Base-by-base conservation (phyloP, 2,113 vertebrate genomes). In the Corynorhinus townsendii region DNA sequence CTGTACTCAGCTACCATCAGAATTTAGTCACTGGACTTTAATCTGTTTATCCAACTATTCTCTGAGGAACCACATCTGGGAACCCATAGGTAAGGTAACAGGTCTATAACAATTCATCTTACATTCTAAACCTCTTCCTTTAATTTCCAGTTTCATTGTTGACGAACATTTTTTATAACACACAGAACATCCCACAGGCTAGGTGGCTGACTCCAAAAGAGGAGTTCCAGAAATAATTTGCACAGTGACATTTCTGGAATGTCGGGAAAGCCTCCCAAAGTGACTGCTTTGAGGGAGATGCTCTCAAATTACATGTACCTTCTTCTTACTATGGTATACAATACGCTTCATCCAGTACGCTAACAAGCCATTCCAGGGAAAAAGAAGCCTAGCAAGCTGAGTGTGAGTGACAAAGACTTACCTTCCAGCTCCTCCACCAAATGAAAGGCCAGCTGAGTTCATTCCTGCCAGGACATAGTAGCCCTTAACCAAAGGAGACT, bases 391-490 rank as follows among this genome's bases (percentile, higher is more conserved):
- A 24, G 35, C n/a, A 82, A 89, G 12, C 76, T 16, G 3, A 72
- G 33, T 26, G 20, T 40, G n/a, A 4, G 6, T 35, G 72, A 14
- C 68, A 95, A 91, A 54, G 94, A 98, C 99, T 99, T 98, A 99
- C 99, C 98, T 99, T 80, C 99, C 99, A 93, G 99, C 99, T 96
- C 99, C 99, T 77, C 99, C 99, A 87, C 99, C 99, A 9, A 99
- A 99, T 0, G 99, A 98, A 82, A 99, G 97, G 77, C 99, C 99
- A 12, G 99, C 99, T 0, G 99, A 99, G 98, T 99, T 99, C 99
- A 99, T 99, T 86, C 99, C 99, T 0, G 99, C 99, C 95, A 99
- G 98, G 56, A 99, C 99, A 0, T 98, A 99, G 98, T 99, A 99
- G 49, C 99, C 99, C 3, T 95, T 98, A 0, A 99, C 96, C 0